Base-by-base conservation (phyloP, 2,113 vertebrate genomes). In the Amphiprion ocellaris region DNA sequence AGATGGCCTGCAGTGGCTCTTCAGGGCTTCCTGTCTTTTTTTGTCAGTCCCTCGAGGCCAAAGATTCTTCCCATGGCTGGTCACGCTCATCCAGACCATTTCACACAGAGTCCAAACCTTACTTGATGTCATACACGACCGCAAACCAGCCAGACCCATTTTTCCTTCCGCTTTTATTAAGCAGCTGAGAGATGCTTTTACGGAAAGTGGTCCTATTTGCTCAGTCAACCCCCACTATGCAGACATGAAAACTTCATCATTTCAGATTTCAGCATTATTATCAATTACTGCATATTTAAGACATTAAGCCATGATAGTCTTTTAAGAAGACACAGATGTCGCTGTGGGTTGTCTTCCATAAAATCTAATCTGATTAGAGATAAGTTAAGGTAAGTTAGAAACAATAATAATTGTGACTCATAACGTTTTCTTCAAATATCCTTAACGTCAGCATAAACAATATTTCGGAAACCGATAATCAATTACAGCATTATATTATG, bases 101-200 rank as follows among this genome's bases (percentile, higher is more conserved):
- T 92, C 92, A 93, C 84, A 91, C 87, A 78, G 76, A 88, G 88
- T 75, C 77, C 77, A 87, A 89, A 90, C 88, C 90, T 93, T 81
- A 91, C 92, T 91, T 90, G 75, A 91, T 90, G 85, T 90, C 77
- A 74, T 66, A 82, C 67, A 69, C 79, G 87, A 88, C 75, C 80
- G 55, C 77, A 78, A 81, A 91, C 46, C 68, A 54, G 69, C 46
- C 71, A 77, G 68, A 71, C 58, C 49, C 75, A 58, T 75, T 87
- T 61, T 26, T 69, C 73, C 65, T 52, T 86, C 54, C 55, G 62
- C 44, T 78, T 74, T 68, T 79, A 70, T 79, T 68, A 74, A 72
- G 30, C 63, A 50, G 69, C 53, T 17, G 58, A 62, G 21, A 44
- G 65, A 65, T 62, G 67, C 65, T 68, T 69, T 86, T 74, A 46